Base-by-base conservation (phyloP, 2,888 invertebrate species). In the Ormyrus labotus region DNA sequence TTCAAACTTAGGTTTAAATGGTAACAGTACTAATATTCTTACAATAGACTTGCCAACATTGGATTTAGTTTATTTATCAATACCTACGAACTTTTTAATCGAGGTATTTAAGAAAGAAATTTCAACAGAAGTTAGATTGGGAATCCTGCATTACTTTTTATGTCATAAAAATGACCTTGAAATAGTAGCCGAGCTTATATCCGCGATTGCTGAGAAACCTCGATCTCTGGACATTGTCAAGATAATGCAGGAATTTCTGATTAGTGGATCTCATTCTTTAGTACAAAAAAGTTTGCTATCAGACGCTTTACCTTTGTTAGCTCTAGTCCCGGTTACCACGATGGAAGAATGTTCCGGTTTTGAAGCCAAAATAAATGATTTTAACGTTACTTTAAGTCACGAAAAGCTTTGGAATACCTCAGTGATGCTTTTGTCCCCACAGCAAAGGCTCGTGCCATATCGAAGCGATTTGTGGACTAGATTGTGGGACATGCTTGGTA, bases 401-500 rank as follows among this genome's bases (percentile, higher is more conserved):
- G 96, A 96, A 91, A 93, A 94, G 84, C 91, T 96, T 71, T 96
- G 95, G 94, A 96, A 96, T 88, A 95, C 96, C 10, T 93, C 95
- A 47, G 96, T 96, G 91, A 96, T 96, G 94, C 92, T 97, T 69
- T 91, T 97, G 73, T 95, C 96, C 4, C 96, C 96, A 1, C 94
- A 96, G 78, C 96, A 97, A 90, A 93, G 97, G 82, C 93, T 97
- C 67, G 93, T 95, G n/a, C 96, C 96, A 78, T 96, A 96, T 90
- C 92, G 95, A 71, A 94, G 94, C 83, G 96, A 97, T 90, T 93
- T 96, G 86, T 97, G 96, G 96, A 96, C 96, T 60, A 93, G 94
- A 82, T 91, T 96, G 84, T 96, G 96, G 96, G 95, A 94, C 85
- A 93, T 94, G 82, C 92, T 96, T 53, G 92, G 93, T 70, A 93